These are phyloP conservation scores for Sylvilagus bachmani DNA, from an alignment of 2,113 vertebrate genomes.

Conservation along the genomic window DNA sequence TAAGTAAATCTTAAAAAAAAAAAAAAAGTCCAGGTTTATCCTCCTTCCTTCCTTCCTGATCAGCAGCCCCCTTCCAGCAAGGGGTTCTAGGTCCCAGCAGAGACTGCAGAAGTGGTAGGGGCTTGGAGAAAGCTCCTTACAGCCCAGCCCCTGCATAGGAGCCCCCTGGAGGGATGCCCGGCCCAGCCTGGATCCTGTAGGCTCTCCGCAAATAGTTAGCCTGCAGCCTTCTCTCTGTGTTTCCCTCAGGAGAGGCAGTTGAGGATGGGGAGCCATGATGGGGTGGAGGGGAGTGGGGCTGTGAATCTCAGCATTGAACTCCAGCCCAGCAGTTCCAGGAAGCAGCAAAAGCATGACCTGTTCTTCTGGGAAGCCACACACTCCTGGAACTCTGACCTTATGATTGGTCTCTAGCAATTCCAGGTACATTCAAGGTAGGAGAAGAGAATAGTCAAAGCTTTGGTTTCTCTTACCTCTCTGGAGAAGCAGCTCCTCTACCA, in stretches of 20 bases:
- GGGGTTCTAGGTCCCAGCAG: background rate
- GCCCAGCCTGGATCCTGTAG: background rate
- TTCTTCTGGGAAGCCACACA: background rate
- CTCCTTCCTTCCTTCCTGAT: background rate
- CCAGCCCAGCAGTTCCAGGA: background rate
- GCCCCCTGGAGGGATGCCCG: fast-evolving
- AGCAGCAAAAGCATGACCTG: background rate
- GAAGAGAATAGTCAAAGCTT: background rate
- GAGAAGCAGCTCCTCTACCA: background rate
- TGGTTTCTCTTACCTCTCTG: background rate
- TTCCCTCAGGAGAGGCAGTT: background rate
- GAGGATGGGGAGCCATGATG: background rate
- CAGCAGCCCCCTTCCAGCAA: background rate
- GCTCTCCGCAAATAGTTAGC: background rate
- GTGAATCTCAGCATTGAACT: background rate
- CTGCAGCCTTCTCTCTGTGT: background rate
- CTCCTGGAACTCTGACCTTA: background rate
- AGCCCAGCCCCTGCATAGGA: background rate
- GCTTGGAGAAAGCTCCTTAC: background rate
- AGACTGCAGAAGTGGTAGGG: background rate
- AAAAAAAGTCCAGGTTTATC: too few relatives aligned
- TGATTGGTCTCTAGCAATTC: background rate
- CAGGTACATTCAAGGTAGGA: background rate
- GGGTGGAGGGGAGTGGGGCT: fast-evolving
- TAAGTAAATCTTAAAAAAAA: too few relatives aligned